Percentiles rank a stretch among this genome's conserved stretches.
These are phyloP conservation scores for Tachypleus tridentatus DNA, from an alignment of 1,140 invertebrate genomes.

Conservation along the genomic window DNA sequence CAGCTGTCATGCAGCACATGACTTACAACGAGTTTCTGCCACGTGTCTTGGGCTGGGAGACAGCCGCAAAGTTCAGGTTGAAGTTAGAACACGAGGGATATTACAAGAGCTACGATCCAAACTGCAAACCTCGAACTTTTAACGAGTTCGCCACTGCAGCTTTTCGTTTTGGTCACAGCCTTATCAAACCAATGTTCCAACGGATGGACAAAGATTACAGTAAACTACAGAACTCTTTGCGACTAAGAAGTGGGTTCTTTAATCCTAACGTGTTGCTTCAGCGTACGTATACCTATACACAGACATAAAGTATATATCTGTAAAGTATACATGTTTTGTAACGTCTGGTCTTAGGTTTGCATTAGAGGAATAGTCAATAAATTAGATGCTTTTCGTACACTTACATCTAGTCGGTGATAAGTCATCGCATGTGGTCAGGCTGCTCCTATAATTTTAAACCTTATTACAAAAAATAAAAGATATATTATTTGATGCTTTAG, in stretches of 20 bases:
- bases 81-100: constrained; percentile 56
- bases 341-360: not conserved
- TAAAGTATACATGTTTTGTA: constrained; percentile 1
- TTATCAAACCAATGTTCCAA: constrained; percentile 79
- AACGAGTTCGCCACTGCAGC: constrained; percentile 53
- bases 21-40: constrained; percentile 92
- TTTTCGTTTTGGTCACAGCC: constrained; percentile 83
- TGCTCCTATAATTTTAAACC: not conserved
- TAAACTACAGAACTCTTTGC: constrained; percentile 42
- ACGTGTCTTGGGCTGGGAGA: constrained; percentile 80
- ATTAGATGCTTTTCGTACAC: not conserved
- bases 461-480: not conserved
- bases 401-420: constrained; percentile 1
- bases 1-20: constrained; percentile 79
- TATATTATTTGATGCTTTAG: not conserved
- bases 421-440: not conserved
- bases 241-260: constrained; percentile 86
- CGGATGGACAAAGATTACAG: constrained; percentile 64
- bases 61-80: constrained; percentile 69
- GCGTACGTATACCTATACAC: constrained; percentile 12
- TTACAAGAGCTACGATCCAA: constrained; percentile 42
- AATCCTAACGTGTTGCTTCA: constrained; percentile 76
- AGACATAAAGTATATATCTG: not conserved
- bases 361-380: not conserved
- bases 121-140: constrained; percentile 43